Percentiles rank a stretch among this genome's conserved stretches.
Conservation (phyloP, 2,113 vertebrate genomes). For the Marmota monax region DNA sequence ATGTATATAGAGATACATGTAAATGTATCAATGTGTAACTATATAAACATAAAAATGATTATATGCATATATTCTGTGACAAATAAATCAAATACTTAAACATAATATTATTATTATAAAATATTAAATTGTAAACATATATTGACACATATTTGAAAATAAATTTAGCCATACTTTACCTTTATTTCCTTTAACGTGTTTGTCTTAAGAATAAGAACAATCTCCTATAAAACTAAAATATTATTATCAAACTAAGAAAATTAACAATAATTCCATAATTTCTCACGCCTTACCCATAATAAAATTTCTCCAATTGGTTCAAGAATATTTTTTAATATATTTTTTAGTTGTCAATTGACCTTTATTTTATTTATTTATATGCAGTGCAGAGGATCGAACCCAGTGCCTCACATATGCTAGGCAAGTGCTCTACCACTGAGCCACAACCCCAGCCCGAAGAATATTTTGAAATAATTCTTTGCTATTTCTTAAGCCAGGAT, state of each 20-base stretch:
- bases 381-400: too few relatives aligned
- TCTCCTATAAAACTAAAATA: not conserved
- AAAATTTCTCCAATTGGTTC: not conserved
- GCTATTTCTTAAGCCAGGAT: not conserved
- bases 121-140: not conserved
- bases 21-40: not conserved
- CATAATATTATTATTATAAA: not conserved
- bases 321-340: not conserved
- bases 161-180: not conserved
- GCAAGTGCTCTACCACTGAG: too few relatives aligned
- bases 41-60: not conserved
- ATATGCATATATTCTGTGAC: not conserved
- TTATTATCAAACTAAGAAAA: not conserved
- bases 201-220: not conserved
- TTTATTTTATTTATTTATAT: too few relatives aligned
- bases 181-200: not conserved
- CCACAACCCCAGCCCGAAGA: too few relatives aligned
- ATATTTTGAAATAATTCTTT: not conserved
- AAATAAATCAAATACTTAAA: not conserved
- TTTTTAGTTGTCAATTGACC: not conserved
- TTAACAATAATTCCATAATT: not conserved
- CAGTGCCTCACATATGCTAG: too few relatives aligned
- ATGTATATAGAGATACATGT: not conserved
- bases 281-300: not conserved
- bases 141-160: slow-evolving; percentile 24